Evolutionary conservation across 2,888 invertebrate species (phyloP), one percentile per base, ranked within the genome.

Genomic region (Cylloceria caligata): DNA sequence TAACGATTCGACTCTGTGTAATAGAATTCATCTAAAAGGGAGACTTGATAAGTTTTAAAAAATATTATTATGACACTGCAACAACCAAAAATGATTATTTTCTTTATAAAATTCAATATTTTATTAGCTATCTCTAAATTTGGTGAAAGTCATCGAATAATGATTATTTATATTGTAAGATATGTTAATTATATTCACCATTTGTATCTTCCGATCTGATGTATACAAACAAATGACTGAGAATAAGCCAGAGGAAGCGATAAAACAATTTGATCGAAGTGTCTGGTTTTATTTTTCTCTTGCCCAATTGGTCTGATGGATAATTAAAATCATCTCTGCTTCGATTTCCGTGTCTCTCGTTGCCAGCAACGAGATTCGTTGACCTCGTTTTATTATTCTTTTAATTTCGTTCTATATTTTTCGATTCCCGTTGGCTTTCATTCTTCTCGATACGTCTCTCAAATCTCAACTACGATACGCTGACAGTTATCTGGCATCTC

Each of bases 361-460:
- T 73, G 64, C 52, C 73, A 73, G n/a, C n/a, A n/a, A n/a, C 62
- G 73, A 52, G 73, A 73, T 49, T 73, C 64, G 64, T 62, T 64
- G 73, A 73, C 73, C 49, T 49, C 36, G 49, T 73, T 73, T 60
- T 24, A 24, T 52, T 52, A 24, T 21, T 11, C 9, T 64, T 21
- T 52, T 49, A 52, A 64, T 73, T 42, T 62, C 24, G 52, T 52
- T 27, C 52, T 16, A 30, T n/a, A n/a, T n/a, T n/a, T n/a, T n/a
- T n/a, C n/a, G n/a, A n/a, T 45, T 72, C 34, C 34, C 7, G 9
- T 34, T 19, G 19, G 34, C 16, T n/a, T 57, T 16, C 24, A 24
- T 55, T 57, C 27, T 34, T 60, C 19, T 60, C 36, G 60, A 19
- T 16, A 16, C 34, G 9, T 0, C 34, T 5, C 19, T 19, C 16